Conservation (phyloP, 1,140 invertebrate genomes). For the Antheraea mylitta region DNA sequence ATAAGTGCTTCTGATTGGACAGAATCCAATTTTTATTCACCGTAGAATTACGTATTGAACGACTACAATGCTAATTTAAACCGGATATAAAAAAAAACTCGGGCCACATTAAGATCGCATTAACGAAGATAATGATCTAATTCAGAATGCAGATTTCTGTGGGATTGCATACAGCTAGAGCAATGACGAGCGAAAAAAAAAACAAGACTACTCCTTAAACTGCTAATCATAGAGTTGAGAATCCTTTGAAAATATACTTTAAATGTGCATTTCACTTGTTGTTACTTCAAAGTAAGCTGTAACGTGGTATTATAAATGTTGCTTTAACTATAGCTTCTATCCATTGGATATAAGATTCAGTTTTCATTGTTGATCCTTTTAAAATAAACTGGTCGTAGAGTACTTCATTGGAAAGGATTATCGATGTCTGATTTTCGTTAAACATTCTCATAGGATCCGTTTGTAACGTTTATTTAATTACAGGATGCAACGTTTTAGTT, state of each 20-base stretch:
- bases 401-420: conserved; percentile 28
- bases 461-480: conserved; percentile 20
- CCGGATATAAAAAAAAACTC: conserved; percentile 58
- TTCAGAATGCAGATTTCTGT: conserved; percentile 52
- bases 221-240: neutral
- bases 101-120: conserved; percentile 48
- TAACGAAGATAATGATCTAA: conserved; percentile 63
- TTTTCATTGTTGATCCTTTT: conserved; percentile 3
- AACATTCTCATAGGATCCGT: conserved; percentile 30
- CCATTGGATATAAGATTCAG: neutral
- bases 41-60: neutral
- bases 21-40: conserved; percentile 30
- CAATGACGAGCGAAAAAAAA: too few species aligned
- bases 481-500: conserved; percentile 1
- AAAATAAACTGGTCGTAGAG: conserved; percentile 15
- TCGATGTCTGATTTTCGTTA: conserved; percentile 32
- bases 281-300: neutral
- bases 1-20: conserved; percentile 47
- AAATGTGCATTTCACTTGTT: neutral
- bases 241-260: neutral
- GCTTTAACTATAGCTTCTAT: neutral
- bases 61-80: conserved; percentile 26
- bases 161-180: conserved; percentile 28
- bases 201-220: neutral
- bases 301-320: neutral